A percentile compares a stretch with the other conserved stretches of the same genome.
Conservation (phyloP, 2,113 vertebrate species). For the Sula dactylatra region DNA sequence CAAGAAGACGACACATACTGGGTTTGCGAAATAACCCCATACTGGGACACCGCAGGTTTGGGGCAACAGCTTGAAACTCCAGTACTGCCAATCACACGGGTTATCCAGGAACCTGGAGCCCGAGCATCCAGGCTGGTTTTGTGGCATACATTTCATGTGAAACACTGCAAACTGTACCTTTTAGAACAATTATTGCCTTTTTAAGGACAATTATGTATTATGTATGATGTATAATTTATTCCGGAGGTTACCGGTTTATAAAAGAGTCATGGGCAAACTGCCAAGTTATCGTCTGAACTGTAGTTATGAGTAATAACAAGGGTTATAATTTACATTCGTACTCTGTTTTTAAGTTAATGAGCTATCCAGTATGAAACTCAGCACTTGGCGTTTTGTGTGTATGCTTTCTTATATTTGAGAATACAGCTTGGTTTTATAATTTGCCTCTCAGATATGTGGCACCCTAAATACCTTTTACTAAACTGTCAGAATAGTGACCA, state of each 20-base stretch:
- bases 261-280: constrained; percentile 59
- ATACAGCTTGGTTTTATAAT: constrained; percentile 31
- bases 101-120: neutral
- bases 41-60: neutral
- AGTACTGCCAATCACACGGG: neutral
- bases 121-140: neutral
- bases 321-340: constrained; percentile 74
- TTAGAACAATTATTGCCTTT: constrained; percentile 60
- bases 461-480: neutral
- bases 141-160: neutral
- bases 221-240: constrained; percentile 68
- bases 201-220: constrained; percentile 72
- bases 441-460: neutral
- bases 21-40: neutral
- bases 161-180: constrained; percentile 32
- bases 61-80: neutral
- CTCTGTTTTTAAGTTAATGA: constrained; percentile 77
- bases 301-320: constrained; percentile 75
- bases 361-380: constrained; percentile 64
- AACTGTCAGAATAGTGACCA: neutral
- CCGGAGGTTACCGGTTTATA: constrained; percentile 66
- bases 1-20: neutral
- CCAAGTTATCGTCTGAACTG: constrained; percentile 69
- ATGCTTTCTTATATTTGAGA: constrained; percentile 13
- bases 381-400: constrained; percentile 55